A percentile compares a stretch with the other conserved stretches of the same genome.
Evolutionary conservation across 2,888 invertebrate genomes (phyloP).

Genomic region (Embidobia sp.): DNA sequence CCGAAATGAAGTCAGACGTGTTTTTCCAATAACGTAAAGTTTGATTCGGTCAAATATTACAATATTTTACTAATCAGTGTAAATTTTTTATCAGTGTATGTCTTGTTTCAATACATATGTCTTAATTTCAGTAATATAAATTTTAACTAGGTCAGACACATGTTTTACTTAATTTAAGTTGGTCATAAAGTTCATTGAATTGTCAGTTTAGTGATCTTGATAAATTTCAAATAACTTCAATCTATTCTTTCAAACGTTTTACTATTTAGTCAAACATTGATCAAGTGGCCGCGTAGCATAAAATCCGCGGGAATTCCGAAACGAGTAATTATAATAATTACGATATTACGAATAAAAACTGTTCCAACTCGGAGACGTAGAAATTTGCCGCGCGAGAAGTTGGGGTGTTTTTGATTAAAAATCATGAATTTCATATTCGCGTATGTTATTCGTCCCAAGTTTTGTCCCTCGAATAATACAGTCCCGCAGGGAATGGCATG

Average conservation of each 20-base stretch:
- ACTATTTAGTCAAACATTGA: conserved; percentile 26
- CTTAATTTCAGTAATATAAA: no score
- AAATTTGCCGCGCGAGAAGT: conserved; percentile 10
- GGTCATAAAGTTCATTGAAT: neutral
- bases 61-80: no score
- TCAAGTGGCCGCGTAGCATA: conserved; percentile 14
- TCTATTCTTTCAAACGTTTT: conserved; percentile 27
- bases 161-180: neutral
- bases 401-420: conserved; percentile 17
- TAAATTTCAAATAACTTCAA: conserved; percentile 32
- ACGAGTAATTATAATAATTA: conserved; percentile 35
- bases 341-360: conserved; percentile 4
- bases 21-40: no score
- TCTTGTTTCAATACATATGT: no score
- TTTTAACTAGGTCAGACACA: neutral
- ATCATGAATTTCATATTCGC: conserved; percentile 19
- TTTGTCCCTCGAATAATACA: conserved; percentile 24
- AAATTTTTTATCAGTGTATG: no score
- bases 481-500: conserved; percentile 9
- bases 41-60: no score
- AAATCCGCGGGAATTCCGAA: conserved; percentile 16
- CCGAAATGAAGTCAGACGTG: no score
- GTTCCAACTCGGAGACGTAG: conserved; percentile 2
- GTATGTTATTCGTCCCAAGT: conserved; percentile 6
- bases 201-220: neutral